These are phyloP conservation scores for Euura saliciscinereae DNA, from an alignment of 1,140 invertebrate genomes.

Conservation along the genomic window DNA sequence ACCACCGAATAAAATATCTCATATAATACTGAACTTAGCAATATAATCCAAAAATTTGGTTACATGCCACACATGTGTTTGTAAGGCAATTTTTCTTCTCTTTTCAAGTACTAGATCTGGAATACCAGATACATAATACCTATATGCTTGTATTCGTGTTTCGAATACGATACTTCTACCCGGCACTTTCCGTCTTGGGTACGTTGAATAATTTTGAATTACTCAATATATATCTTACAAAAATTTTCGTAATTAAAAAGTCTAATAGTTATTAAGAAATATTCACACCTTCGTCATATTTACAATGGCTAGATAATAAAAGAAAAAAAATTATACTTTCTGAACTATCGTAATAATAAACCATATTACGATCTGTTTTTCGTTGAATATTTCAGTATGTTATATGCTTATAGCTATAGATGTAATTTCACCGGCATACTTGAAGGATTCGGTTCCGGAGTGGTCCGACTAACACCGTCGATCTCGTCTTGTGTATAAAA, in stretches of 20 bases:
- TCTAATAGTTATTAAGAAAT: neutral
- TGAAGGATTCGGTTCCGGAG: too few relatives aligned
- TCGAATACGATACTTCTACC: neutral
- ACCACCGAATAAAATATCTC: neutral
- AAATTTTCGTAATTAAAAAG: neutral
- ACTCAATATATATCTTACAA: neutral
- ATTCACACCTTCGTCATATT: neutral
- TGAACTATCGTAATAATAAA: neutral
- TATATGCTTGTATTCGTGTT: neutral
- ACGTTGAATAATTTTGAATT: neutral
- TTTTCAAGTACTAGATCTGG: neutral
- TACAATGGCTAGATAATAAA: neutral
- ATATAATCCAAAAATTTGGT: neutral
- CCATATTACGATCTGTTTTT: neutral
- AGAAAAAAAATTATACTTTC: neutral
- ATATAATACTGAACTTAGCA: conserved; percentile 2
- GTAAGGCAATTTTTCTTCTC: neutral
- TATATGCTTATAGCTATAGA: too few relatives aligned
- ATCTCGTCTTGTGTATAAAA: neutral
- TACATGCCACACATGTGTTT: neutral
- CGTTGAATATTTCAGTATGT: neutral
- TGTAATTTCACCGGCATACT: too few relatives aligned
- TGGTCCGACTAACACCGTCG: too few relatives aligned
- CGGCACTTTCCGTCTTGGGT: neutral
- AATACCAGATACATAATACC: neutral